Conservation (phyloP, 2,113 vertebrate genomes). For the Cyanistes caeruleus region DNA sequence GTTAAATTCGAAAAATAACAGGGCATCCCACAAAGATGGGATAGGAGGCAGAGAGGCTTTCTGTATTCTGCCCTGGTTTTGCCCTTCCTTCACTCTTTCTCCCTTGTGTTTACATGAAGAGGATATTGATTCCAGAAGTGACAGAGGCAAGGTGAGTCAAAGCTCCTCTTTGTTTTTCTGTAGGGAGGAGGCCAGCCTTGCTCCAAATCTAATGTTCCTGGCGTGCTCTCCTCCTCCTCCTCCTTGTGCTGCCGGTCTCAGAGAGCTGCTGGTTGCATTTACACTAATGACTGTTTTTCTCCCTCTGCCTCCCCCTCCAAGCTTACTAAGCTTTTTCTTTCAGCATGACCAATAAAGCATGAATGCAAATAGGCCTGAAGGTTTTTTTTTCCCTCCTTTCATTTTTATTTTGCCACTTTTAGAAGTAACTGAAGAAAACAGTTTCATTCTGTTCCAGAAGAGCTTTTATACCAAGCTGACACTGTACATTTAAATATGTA, state of each 20-base stretch:
- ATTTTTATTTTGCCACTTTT: conserved; percentile 35
- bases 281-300: conserved; percentile 55
- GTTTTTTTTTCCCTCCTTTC: neutral
- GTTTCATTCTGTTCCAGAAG: conserved; percentile 26
- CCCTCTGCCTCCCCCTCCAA: neutral
- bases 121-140: neutral
- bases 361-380: neutral
- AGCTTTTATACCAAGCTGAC: conserved; percentile 52
- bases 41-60: neutral
- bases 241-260: neutral
- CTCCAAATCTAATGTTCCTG: neutral
- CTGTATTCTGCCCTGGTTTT: neutral
- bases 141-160: neutral
- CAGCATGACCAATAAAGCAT: neutral
- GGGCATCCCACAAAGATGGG: neutral
- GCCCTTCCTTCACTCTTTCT: neutral
- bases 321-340: conserved; percentile 56
- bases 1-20: conserved; percentile 17
- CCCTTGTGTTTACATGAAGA: neutral
- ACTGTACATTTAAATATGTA: conserved; percentile 63
- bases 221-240: neutral
- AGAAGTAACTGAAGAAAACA: conserved; percentile 39
- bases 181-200: neutral
- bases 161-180: neutral
- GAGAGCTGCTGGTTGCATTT: conserved; percentile 47